These are phyloP conservation scores for Rhamnusium bicolor DNA, from an alignment of 2,888 invertebrate species.

Conservation along the genomic window DNA sequence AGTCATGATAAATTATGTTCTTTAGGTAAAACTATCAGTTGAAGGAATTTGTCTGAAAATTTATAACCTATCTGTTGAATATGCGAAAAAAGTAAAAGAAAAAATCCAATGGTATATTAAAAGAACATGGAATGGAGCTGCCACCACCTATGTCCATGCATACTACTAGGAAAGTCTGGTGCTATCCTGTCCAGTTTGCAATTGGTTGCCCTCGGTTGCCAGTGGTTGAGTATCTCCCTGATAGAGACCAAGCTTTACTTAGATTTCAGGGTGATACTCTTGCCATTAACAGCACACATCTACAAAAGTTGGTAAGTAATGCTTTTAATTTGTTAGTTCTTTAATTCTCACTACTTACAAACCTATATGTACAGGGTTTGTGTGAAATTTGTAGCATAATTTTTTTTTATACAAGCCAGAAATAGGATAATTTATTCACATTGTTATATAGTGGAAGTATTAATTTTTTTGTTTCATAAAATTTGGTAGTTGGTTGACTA, in stretches of 20 bases:
- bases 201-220: constrained; percentile 90
- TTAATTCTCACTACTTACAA: neutral
- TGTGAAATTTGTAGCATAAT: no score
- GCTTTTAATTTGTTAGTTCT: neutral
- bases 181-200: constrained; percentile 94
- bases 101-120: constrained; percentile 88
- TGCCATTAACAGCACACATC: constrained; percentile 87
- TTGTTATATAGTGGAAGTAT: no score
- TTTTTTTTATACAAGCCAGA: no score
- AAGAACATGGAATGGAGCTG: constrained; percentile 85
- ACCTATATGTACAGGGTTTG: no score
- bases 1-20: neutral
- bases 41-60: constrained; percentile 97
- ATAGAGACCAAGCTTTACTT: constrained; percentile 88
- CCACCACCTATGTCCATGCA: constrained; percentile 77
- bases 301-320: constrained; percentile 88
- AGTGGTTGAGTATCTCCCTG: constrained; percentile 88
- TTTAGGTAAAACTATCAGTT: constrained; percentile 86
- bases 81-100: constrained; percentile 91
- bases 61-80: constrained; percentile 92
- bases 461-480: no score
- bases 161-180: constrained; percentile 91
- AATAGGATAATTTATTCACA: no score
- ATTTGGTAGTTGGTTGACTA: no score
- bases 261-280: constrained; percentile 92